Conservation (phyloP, 2,888 invertebrate genomes). For the Scrobipalpa atriplicella region DNA sequence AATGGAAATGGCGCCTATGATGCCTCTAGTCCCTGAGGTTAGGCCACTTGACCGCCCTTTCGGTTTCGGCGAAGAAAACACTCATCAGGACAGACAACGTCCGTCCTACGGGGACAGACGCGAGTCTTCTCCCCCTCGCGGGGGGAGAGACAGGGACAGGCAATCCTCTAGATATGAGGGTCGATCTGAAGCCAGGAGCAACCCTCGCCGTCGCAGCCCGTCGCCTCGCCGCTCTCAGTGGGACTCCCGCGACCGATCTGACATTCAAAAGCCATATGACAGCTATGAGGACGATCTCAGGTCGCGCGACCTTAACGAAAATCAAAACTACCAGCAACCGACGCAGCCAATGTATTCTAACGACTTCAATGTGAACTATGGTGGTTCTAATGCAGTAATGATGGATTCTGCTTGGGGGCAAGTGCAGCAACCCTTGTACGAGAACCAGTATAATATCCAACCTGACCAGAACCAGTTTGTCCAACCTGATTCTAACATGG, state of each 20-base stretch:
- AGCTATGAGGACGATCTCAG: background rate
- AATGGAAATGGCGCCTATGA: constrained; percentile 6
- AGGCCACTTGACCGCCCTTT: constrained; percentile 8
- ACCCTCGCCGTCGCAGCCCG: background rate
- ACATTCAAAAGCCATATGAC: background rate
- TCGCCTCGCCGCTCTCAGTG: constrained; percentile 16
- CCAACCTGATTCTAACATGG: background rate
- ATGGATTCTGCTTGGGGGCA: background rate
- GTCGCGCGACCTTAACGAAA: background rate
- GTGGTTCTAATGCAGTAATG: background rate
- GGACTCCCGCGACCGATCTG: background rate
- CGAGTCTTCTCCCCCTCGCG: constrained; percentile 4
- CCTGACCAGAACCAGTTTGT: background rate
- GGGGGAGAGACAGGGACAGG: constrained; percentile 3
- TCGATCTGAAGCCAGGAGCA: background rate
- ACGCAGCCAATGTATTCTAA: background rate
- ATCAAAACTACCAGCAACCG: background rate
- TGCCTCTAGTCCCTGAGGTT: constrained; percentile 6
- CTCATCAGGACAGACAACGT: background rate
- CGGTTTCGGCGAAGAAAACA: constrained; percentile 14
- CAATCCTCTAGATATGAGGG: constrained; percentile 4
- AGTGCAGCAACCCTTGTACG: background rate
- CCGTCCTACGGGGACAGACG: background rate
- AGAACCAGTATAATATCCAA: too few species aligned
- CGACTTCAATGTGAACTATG: background rate